phyloP scores from a whole-genome alignment of 1,140 invertebrate species.

The Cyrtorhinus lividipennis region DNA sequence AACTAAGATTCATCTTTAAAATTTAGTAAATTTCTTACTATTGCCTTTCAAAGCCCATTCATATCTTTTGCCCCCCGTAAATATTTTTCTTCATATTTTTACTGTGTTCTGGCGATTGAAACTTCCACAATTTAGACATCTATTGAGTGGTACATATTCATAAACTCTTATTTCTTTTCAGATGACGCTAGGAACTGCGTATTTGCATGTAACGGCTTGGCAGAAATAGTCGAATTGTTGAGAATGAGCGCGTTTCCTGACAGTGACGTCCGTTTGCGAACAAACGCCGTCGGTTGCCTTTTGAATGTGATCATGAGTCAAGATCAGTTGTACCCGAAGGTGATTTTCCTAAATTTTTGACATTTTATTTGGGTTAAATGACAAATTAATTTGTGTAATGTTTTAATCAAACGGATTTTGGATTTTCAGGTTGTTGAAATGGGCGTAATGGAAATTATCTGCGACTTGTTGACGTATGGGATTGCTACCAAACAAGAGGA shows the following conservation, averaged over 20 bases:
- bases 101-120: too few relatives aligned
- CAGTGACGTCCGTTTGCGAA: slow-evolving; percentile 24
- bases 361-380: neutral
- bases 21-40: too few relatives aligned
- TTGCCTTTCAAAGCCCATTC: too few relatives aligned
- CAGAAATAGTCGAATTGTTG: slow-evolving; percentile 32
- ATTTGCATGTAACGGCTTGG: slow-evolving; percentile 40
- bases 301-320: slow-evolving; percentile 66
- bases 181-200: slow-evolving; percentile 39
- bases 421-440: slow-evolving; percentile 45
- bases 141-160: too few relatives aligned
- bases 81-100: slow-evolving; percentile 11
- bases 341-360: slow-evolving; percentile 11
- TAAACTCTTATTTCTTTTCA: slow-evolving; percentile 24
- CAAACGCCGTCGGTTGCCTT: slow-evolving; percentile 44
- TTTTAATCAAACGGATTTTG: too few relatives aligned
- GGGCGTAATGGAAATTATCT: slow-evolving; percentile 45
- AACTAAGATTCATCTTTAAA: too few relatives aligned
- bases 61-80: slow-evolving; percentile 6
- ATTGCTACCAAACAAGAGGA: slow-evolving; percentile 32
- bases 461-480: slow-evolving; percentile 36
- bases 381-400: too few relatives aligned
- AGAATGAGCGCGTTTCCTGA: slow-evolving; percentile 16
- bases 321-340: slow-evolving; percentile 40
- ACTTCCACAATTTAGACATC: too few relatives aligned